A percentile compares a stretch with the other conserved stretches of the same genome.
Conservation (phyloP, 2,888 invertebrate species). For the Exephanes ischioxanthus region DNA sequence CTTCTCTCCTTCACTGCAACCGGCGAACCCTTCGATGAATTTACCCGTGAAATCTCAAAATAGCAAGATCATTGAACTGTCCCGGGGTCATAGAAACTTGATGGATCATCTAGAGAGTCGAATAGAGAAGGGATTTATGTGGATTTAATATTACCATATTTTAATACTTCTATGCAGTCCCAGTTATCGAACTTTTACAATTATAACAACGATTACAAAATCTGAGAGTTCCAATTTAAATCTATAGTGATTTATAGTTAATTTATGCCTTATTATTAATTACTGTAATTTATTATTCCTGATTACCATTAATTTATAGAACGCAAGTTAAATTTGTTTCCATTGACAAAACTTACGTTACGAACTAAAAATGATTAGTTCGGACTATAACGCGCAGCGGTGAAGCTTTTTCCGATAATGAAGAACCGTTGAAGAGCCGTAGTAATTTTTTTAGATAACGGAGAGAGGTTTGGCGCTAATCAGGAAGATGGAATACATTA, state of each 20-base stretch:
- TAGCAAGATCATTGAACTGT: constrained; percentile 44
- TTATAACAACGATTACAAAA: too few species aligned
- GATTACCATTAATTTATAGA: too few species aligned
- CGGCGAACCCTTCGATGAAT: constrained; percentile 37
- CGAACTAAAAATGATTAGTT: too few species aligned
- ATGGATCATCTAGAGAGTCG: neutral
- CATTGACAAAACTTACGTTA: too few species aligned
- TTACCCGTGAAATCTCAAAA: constrained; percentile 54
- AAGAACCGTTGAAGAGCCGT: neutral
- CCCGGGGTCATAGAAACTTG: neutral
- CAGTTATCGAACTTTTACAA: neutral
- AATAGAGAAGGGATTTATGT: neutral
- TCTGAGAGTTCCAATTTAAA: neutral
- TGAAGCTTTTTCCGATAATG: neutral
- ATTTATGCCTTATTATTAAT: too few species aligned
- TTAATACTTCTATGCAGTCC: neutral
- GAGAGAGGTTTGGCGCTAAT: neutral
- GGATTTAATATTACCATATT: neutral
- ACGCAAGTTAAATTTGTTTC: too few species aligned
- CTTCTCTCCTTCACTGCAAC: constrained; percentile 2
- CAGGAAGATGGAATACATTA: neutral
- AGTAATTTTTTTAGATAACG: neutral
- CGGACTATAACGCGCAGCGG: too few species aligned
- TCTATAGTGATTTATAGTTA: neutral
- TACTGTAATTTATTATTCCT: too few species aligned